phyloP scores from a whole-genome alignment of 2,113 vertebrate species.

The Malaclemys terrapin region DNA sequence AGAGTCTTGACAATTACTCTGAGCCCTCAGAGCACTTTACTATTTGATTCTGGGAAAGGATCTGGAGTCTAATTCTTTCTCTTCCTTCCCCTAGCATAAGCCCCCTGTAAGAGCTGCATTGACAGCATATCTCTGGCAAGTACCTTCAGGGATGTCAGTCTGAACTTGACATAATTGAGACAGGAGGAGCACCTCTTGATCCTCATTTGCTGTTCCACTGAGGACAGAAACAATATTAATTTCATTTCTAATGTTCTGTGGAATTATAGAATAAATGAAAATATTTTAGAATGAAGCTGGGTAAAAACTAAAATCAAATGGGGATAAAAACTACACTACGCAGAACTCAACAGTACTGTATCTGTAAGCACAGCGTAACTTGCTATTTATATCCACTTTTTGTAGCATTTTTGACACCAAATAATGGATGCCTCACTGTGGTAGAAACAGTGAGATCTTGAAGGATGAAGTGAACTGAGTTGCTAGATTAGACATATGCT shows the following conservation, averaged over 20 bases:
- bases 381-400: neutral
- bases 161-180: neutral
- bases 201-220: neutral
- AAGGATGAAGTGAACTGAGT: neutral
- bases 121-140: neutral
- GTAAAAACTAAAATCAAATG: neutral
- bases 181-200: neutral
- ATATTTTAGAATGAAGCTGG: neutral
- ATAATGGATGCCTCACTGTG: neutral
- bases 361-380: neutral
- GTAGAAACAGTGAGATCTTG: neutral
- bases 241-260: too few relatives aligned
- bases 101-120: neutral
- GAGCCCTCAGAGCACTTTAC: neutral
- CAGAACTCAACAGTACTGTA: neutral
- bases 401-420: neutral
- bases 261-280: neutral
- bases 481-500: neutral
- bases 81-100: neutral
- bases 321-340: neutral
- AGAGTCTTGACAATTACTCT: neutral
- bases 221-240: neutral
- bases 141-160: neutral
- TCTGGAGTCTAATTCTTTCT: neutral
- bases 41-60: neutral